Evolutionary conservation across 2,797 vertebrate species (phyloP).

Genomic region (Lithobates sylvaticus): DNA sequence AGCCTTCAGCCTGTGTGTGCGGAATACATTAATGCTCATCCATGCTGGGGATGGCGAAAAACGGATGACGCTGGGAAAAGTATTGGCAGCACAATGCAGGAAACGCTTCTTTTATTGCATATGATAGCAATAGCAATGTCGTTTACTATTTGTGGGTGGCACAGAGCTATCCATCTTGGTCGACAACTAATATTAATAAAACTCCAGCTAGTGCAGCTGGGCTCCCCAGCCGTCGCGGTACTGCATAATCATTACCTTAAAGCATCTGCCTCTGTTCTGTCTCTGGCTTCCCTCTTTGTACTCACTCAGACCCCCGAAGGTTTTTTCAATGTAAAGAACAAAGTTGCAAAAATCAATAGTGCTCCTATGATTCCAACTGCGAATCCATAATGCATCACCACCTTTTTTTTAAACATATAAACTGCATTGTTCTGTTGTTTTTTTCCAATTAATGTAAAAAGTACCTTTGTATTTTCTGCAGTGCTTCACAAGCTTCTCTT

Average conservation of each 20-base stretch:
- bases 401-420: conserved; percentile 40
- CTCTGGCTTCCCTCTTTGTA: conserved; percentile 45
- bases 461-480: conserved; percentile 24
- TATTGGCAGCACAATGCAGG: conserved; percentile 56
- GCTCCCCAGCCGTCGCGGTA: conserved; percentile 29
- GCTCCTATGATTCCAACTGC: conserved; percentile 45
- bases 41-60: conserved; percentile 30
- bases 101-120: conserved; percentile 61
- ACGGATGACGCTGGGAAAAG: conserved; percentile 49
- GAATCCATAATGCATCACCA: conserved; percentile 52
- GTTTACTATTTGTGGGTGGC: conserved; percentile 63
- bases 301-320: conserved; percentile 53
- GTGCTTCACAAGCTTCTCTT: background rate
- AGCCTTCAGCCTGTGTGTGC: conserved; percentile 13
- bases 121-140: conserved; percentile 61
- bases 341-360: conserved; percentile 56
- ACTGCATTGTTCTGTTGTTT: conserved; percentile 39
- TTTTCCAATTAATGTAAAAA: conserved; percentile 29
- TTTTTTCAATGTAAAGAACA: conserved; percentile 52
- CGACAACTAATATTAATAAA: conserved; percentile 63
- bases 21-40: conserved; percentile 48
- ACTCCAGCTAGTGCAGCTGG: conserved; percentile 50
- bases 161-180: conserved; percentile 56
- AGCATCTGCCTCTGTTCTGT: conserved; percentile 45
- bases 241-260: conserved; percentile 62